Base-by-base conservation (phyloP, 2,113 vertebrate genomes). In the Daubentonia madagascariensis region DNA sequence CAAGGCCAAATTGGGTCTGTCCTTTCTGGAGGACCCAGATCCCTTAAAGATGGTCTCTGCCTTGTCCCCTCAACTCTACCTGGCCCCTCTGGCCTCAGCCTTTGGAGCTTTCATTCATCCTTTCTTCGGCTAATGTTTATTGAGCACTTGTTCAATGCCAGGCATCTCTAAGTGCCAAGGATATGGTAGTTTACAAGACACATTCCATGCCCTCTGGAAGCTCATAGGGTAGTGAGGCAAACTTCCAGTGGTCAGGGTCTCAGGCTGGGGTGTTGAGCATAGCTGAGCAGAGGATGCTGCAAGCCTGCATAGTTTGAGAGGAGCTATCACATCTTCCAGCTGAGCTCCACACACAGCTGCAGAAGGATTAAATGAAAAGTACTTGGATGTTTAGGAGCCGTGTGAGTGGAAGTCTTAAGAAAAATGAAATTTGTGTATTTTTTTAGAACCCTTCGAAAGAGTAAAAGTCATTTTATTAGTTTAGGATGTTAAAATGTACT, bases 371-470 rank as follows among this genome's bases (percentile, higher is more conserved):
- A 65, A 63, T n/a, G 70, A n/a, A 68, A 76, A 72, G 65, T 28
- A 28, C 43, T 63, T 43, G 48, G 61, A 80, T 22, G 59, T 59
- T 80, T 73, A 48, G 68, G 93, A 94, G 65, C 54, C 80, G 17
- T 2, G 1, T 48, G 57, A 72, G 84, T 86, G 78, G 59, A 92
- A 54, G 35, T 86, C 97, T 96, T 90, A 57, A 93, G 85, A 92
- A 96, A 98, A 96, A 65, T 68, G n/a, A 91, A 96, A 67, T 88
- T 91, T 95, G 93, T 67, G 28, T 93, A 95, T 97, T 94, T 97
- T 97, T 97, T 92, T 96, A 95, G 87, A 50, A 89, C 95, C 96
- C 96, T 96, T 94, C 75, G 91, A 95, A 98, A 87, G 97, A 98
- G 59, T 87, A 96, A 83, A 89, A 89, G 76, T 89, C 75, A 90